Conservation (phyloP, 2,797 vertebrate species). For the Natrix natrix region DNA sequence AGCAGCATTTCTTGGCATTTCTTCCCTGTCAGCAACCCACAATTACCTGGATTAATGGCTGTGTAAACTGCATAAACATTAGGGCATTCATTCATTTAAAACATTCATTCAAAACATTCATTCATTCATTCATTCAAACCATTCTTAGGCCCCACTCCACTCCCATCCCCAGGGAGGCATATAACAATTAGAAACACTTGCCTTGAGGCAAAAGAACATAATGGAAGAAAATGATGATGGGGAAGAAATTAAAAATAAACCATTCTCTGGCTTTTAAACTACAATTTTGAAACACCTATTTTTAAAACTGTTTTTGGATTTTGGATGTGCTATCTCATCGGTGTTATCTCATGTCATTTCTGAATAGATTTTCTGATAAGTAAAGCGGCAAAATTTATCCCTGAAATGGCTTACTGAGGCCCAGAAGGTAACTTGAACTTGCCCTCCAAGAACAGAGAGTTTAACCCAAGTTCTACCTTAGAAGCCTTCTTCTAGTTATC, state of each 20-base stretch:
- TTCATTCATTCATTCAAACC: background rate
- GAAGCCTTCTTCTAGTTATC: background rate
- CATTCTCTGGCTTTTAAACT: too few species aligned
- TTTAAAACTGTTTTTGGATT: background rate
- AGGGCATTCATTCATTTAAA: background rate
- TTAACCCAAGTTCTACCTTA: background rate
- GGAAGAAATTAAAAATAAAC: too few species aligned
- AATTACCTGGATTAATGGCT: constrained; percentile 2
- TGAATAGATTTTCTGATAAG: background rate
- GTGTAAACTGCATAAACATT: background rate
- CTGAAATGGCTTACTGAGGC: background rate
- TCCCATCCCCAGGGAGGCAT: background rate
- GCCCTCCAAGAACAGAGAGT: background rate
- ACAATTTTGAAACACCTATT: too few species aligned
- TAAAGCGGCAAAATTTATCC: background rate
- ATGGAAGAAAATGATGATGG: background rate
- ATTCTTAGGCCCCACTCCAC: background rate
- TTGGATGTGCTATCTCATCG: background rate
- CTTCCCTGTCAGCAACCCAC: background rate
- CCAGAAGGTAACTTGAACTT: background rate
- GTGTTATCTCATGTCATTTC: background rate
- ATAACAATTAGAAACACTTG: background rate
- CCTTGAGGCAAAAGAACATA: background rate
- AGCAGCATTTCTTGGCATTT: background rate
- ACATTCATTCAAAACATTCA: background rate